These are phyloP conservation scores for Copidosoma aretas DNA, from an alignment of 2,888 invertebrate species.

Conservation along the genomic window DNA sequence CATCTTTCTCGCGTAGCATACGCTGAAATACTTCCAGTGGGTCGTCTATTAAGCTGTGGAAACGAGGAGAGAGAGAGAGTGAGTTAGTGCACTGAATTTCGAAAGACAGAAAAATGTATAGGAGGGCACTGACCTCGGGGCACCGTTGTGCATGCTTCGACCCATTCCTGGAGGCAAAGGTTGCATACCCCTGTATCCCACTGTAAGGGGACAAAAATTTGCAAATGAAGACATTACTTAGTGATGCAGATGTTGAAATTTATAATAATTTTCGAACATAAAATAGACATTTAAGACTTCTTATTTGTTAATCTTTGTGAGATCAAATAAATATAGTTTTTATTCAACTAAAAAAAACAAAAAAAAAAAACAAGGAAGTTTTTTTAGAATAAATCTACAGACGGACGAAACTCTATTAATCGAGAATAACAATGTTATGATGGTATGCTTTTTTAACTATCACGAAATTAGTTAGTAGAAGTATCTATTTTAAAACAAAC, in stretches of 20 bases:
- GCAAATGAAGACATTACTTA: not conserved
- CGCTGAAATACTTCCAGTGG: slow-evolving; percentile 87
- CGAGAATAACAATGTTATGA: not conserved
- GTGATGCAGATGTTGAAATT: no score
- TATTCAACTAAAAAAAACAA: not conserved
- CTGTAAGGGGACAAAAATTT: slow-evolving; percentile 11
- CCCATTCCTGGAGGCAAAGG: slow-evolving; percentile 70
- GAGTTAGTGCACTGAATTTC: not conserved
- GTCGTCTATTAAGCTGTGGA: slow-evolving; percentile 68
- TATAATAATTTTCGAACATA: not conserved
- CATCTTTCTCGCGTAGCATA: slow-evolving; percentile 85
- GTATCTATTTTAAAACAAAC: slow-evolving; percentile 2
- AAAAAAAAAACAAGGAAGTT: not conserved
- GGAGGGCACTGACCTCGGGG: slow-evolving; percentile 63
- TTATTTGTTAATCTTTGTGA: slow-evolving; percentile 14
- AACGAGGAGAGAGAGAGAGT: slow-evolving; percentile 44
- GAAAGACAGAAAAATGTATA: not conserved
- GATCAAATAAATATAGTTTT: no score
- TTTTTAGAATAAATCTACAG: not conserved
- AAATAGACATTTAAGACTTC: slow-evolving; percentile 19
- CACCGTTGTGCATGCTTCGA: slow-evolving; percentile 62
- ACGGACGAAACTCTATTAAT: not conserved
- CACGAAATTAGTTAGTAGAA: slow-evolving; percentile 18
- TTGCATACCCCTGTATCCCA: slow-evolving; percentile 62
- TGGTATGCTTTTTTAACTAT: not conserved